These are phyloP conservation scores for Bacillus rossius DNA, from an alignment of 1,140 invertebrate genomes.

Conservation along the genomic window DNA sequence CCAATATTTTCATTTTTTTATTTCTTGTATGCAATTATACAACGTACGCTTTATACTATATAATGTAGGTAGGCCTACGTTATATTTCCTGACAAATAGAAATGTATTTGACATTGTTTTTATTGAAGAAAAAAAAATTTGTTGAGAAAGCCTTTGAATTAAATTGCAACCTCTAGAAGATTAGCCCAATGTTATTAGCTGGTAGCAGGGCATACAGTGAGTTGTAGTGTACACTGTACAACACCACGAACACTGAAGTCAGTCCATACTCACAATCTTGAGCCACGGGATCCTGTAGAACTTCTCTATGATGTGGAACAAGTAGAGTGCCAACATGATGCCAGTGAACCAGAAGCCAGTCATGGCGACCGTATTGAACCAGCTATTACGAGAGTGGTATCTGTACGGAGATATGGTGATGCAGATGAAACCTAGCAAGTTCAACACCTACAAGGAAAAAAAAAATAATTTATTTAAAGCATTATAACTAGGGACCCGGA, in stretches of 20 bases:
- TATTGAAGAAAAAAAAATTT: not conserved
- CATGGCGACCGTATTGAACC: conserved; percentile 79
- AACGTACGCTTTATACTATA: no score
- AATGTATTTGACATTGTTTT: no score
- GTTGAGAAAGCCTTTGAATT: not conserved
- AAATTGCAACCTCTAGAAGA: no score
- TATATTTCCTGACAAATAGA: no score
- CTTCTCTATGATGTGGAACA: conserved; percentile 82
- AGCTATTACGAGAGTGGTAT: conserved; percentile 50
- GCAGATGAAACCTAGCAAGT: conserved; percentile 79
- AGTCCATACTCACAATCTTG: conserved; percentile 69
- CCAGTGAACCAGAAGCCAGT: conserved; percentile 80
- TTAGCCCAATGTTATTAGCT: no score
- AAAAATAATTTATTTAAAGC: conserved; percentile 13
- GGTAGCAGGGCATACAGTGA: no score
- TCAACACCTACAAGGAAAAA: conserved; percentile 56
- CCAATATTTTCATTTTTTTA: no score
- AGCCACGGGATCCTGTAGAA: conserved; percentile 83
- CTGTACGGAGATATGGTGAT: conserved; percentile 54
- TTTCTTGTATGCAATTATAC: no score
- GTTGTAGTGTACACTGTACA: no score
- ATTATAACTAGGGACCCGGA: no score
- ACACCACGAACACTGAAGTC: no score
- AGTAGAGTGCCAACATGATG: conserved; percentile 71
- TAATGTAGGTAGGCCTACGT: no score